Evolutionary conservation across 2,797 vertebrate species (phyloP), one percentile per base, ranked within the genome.

Genomic region (Mus minutoides): DNA sequence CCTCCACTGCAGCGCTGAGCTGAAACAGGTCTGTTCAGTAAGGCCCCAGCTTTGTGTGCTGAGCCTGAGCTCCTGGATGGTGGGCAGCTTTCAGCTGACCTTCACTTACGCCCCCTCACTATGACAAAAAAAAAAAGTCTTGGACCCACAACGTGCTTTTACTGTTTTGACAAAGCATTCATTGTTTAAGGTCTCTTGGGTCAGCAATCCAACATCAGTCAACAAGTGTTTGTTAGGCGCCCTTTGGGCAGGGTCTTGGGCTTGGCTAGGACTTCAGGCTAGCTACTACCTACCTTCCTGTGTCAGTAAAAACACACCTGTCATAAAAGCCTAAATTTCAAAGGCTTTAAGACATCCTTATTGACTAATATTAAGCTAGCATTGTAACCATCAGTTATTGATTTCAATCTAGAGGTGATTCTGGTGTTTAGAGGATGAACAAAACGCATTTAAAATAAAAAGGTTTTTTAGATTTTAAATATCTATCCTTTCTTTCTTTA

Each of bases 141-240:
- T 26, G 60, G 86, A 58, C 60, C 78, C 29, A 46, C 58, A 52
- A 64, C 11, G 12, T 79, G 46, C 94, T 76, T 76, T 90, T 56
- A 24, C 56, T 13, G 54, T 77, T 69, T 80, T 37, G 83, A 96
- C 96, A 97, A 96, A 96, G 93, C 86, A 5, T 0, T 26, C 56
- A 71, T 97, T 97, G 97, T 97, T 79, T 60, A 6, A 78, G 58
- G 88, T 29, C 31, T 90, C 31, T 58, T 52, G 2, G 31, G 78
- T 40, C 34, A 22, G 79, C 60, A 90, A 11, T n/a, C 92, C 69
- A 89, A 89, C 94, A 58, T 96, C 94, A 85, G 88, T 96, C 96
- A 95, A 94, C 97, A 94, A 93, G 94, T 94, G 91, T 97, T 97
- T 94, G 91, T 97, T 95, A 93, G 96, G 92, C 86, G 88, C 82